Conservation (phyloP, 2,888 invertebrate genomes). For the Ochropleura plecta region DNA sequence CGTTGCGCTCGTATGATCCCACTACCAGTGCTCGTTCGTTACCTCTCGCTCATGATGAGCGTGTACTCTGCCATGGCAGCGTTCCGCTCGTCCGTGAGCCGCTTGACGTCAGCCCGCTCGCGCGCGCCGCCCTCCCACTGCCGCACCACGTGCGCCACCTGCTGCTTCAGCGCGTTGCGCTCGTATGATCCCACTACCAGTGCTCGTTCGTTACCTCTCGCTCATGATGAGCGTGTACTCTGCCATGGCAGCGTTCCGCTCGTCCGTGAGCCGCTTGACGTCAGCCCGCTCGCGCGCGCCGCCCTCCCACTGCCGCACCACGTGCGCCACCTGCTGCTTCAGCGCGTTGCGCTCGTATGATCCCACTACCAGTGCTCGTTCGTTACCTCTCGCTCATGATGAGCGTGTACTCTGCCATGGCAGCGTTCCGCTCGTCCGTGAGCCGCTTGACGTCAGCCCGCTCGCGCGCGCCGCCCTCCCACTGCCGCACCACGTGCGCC, state of each 20-base stretch:
- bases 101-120: constrained; percentile 95
- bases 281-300: too few relatives aligned
- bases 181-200: constrained; percentile 82
- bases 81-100: constrained; percentile 96
- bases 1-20: too few relatives aligned
- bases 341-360: too few relatives aligned
- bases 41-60: constrained; percentile 92
- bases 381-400: constrained; percentile 91
- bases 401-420: constrained; percentile 95
- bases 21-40: too few relatives aligned
- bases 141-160: constrained; percentile 95
- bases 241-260: too few relatives aligned
- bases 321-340: too few relatives aligned
- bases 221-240: too few relatives aligned
- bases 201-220: too few relatives aligned
- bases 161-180: constrained; percentile 96
- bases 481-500: constrained; percentile 95
- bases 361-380: too few relatives aligned
- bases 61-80: constrained; percentile 97
- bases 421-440: constrained; percentile 97
- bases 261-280: too few relatives aligned
- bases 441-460: constrained; percentile 95
- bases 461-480: constrained; percentile 94
- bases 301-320: too few relatives aligned
- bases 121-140: constrained; percentile 95